Evolutionary conservation across 2,113 vertebrate species (phyloP).

Genomic region (Petrocephalus zakoni): DNA sequence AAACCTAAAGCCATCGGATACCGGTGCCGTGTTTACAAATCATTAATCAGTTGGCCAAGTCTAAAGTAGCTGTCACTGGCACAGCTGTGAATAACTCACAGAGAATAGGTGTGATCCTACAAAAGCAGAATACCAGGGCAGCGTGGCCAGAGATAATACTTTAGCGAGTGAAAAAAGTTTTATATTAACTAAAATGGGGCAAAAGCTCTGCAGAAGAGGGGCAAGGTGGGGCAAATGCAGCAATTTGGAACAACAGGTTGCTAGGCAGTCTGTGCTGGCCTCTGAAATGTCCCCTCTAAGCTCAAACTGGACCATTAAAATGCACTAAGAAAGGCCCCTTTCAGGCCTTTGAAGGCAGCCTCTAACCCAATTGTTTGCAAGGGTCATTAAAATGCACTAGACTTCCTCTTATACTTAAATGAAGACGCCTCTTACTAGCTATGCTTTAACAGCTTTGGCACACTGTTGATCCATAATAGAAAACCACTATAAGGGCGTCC

Average conservation of each 20-base stretch:
- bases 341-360: conserved; percentile 40
- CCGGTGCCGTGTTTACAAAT: conserved; percentile 58
- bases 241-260: conserved; percentile 54
- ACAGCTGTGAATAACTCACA: conserved; percentile 41
- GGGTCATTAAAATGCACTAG: conserved; percentile 30
- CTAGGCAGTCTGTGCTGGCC: conserved; percentile 55
- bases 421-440: conserved; percentile 18
- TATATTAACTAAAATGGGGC: conserved; percentile 61
- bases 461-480: background rate
- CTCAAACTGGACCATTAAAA: conserved; percentile 57
- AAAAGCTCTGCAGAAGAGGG: conserved; percentile 51
- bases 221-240: conserved; percentile 47
- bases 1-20: conserved; percentile 50
- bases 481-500: background rate
- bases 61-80: conserved; percentile 50
- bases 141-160: conserved; percentile 51
- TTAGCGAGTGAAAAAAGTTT: conserved; percentile 40
- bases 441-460: conserved; percentile 12
- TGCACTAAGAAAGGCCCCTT: conserved; percentile 65
- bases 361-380: conserved; percentile 25
- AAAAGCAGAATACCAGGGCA: conserved; percentile 58
- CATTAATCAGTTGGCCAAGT: conserved; percentile 61
- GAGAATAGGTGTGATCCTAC: conserved; percentile 52
- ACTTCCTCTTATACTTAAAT: conserved; percentile 27
- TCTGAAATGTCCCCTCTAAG: conserved; percentile 47